These are phyloP conservation scores for Numida meleagris DNA, from an alignment of 2,113 vertebrate species.

Conservation along the genomic window DNA sequence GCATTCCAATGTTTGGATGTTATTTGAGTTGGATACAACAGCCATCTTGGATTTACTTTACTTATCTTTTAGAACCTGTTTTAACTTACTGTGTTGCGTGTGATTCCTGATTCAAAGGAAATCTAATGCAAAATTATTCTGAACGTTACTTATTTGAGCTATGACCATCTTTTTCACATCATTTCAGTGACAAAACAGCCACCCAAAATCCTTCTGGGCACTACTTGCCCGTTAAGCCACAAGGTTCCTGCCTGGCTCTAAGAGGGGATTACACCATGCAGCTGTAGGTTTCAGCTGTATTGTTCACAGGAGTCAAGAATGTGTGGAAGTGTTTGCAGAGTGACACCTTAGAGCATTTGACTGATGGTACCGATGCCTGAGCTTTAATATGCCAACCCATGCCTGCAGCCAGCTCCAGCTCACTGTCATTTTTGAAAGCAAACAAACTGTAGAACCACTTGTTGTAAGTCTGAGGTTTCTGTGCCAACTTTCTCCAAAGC, in stretches of 20 bases:
- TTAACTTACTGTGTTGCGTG: neutral
- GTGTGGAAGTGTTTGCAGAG: neutral
- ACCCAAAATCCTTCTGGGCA: neutral
- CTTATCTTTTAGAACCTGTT: neutral
- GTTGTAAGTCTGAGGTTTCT: neutral
- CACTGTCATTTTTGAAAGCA: neutral
- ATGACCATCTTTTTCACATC: neutral
- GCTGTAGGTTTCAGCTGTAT: neutral
- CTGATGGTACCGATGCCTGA: neutral
- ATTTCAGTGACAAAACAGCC: neutral
- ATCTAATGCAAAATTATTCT: neutral
- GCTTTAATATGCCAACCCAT: neutral
- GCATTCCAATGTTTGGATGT: neutral
- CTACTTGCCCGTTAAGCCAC: neutral
- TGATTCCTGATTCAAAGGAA: neutral
- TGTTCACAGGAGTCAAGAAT: neutral
- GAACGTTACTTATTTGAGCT: neutral
- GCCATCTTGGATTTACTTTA: neutral
- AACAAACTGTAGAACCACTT: neutral
- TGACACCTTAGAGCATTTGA: fast-evolving
- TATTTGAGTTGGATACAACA: neutral
- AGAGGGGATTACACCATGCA: neutral
- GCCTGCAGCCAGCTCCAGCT: neutral
- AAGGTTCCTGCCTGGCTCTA: neutral
- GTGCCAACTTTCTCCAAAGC: neutral